phyloP scores from a whole-genome alignment of 1,140 invertebrate genomes.

The Tetragnatha versicolor region DNA sequence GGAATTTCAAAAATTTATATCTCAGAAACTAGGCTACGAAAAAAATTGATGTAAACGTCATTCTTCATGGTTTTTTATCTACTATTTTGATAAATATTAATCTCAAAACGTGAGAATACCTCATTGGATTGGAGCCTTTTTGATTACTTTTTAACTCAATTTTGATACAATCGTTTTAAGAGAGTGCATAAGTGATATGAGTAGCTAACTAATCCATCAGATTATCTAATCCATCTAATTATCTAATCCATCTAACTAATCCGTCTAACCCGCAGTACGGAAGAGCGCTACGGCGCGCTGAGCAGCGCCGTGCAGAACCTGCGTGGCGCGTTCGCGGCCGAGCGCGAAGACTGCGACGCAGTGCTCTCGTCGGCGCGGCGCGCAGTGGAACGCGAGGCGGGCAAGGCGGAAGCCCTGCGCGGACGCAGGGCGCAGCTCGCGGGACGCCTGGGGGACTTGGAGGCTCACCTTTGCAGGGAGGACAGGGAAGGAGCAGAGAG shows the following conservation, averaged over 20 bases:
- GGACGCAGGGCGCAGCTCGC: not conserved
- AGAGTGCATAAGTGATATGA: too few relatives aligned
- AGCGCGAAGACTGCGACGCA: slow-evolving; percentile 12
- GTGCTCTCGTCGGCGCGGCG: slow-evolving; percentile 3
- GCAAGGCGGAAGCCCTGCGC: not conserved
- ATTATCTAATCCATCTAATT: too few relatives aligned
- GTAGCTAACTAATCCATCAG: too few relatives aligned
- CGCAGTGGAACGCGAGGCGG: not conserved
- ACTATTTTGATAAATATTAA: too few relatives aligned
- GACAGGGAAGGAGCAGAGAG: not conserved
- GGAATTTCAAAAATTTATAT: too few relatives aligned
- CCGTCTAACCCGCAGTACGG: not conserved
- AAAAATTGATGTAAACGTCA: too few relatives aligned
- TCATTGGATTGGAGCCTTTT: too few relatives aligned
- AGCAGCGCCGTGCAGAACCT: not conserved
- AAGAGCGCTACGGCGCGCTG: not conserved
- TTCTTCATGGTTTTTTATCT: too few relatives aligned
- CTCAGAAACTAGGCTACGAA: too few relatives aligned
- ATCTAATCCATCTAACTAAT: not conserved
- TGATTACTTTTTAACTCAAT: too few relatives aligned
- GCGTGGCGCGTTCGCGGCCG: not conserved
- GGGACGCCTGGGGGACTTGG: not conserved
- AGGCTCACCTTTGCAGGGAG: not conserved
- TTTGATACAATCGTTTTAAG: too few relatives aligned
- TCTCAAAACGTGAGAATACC: too few relatives aligned